Percentiles rank a stretch among this genome's conserved stretches.
These are phyloP conservation scores for Mnemiopsis leidyi DNA, from an alignment of 37 sponge, comb jelly and placozoan genomes.

Conservation along the genomic window DNA sequence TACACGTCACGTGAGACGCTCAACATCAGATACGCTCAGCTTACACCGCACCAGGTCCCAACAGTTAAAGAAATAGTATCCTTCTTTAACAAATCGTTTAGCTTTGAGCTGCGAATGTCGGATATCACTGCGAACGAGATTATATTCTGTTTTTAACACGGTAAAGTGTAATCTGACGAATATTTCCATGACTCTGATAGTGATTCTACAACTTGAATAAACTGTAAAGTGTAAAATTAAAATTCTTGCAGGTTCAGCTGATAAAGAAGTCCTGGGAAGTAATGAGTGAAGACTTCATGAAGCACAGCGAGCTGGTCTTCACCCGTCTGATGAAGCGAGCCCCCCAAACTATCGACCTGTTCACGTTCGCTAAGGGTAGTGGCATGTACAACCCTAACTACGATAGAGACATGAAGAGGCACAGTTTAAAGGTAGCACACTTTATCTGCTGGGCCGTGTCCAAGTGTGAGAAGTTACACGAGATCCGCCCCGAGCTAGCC, in stretches of 20 bases:
- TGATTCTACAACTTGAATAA: no score
- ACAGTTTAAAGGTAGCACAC: constrained; percentile 43
- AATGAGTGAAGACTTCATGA: constrained; percentile 2
- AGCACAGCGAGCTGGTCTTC: not conserved
- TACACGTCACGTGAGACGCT: not conserved
- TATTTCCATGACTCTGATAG: no score
- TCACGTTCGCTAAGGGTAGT: constrained; percentile 54
- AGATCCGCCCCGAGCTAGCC: not conserved
- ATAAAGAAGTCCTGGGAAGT: constrained; percentile 55
- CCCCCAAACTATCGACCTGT: not conserved
- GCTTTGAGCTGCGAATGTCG: no score
- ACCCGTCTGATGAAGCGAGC: constrained; percentile 50
- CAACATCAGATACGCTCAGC: not conserved
- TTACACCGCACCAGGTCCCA: not conserved
- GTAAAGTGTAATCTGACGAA: no score
- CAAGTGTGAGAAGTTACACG: not conserved
- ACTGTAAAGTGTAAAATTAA: no score
- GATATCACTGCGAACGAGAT: no score
- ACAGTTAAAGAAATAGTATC: no score
- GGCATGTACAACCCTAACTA: constrained; percentile 64
- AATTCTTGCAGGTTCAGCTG: constrained; percentile 30
- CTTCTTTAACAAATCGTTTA: no score
- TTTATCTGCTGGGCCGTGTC: not conserved
- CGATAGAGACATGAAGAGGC: constrained; percentile 40
- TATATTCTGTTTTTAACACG: no score